These are phyloP conservation scores for Apis cerana DNA, from an alignment of 1,140 invertebrate genomes.

Conservation along the genomic window DNA sequence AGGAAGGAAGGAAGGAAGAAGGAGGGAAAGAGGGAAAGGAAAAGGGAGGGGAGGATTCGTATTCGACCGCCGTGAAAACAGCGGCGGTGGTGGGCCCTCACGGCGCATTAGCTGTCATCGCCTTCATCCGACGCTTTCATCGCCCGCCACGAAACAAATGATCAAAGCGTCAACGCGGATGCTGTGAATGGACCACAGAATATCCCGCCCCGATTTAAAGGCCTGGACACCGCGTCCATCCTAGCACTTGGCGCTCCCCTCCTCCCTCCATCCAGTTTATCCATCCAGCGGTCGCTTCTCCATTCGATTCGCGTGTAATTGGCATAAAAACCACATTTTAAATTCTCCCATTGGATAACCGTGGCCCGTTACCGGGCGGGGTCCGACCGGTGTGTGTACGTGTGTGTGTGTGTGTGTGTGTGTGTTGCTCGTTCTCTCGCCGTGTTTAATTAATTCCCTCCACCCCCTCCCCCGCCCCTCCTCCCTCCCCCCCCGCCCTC, in stretches of 20 bases:
- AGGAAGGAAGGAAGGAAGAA: constrained; percentile 38
- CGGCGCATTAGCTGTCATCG: constrained; percentile 68
- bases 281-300: constrained; percentile 21
- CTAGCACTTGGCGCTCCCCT: constrained; percentile 28
- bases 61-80: constrained; percentile 63
- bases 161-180: constrained; percentile 71
- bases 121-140: constrained; percentile 67
- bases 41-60: constrained; percentile 33
- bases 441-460: constrained; percentile 44
- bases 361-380: background rate
- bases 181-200: constrained; percentile 66
- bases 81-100: constrained; percentile 47
- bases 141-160: constrained; percentile 68
- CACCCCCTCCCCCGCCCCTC: background rate
- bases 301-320: constrained; percentile 46
- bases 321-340: constrained; percentile 50
- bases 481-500: background rate
- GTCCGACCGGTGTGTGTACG: background rate
- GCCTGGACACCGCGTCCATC: constrained; percentile 41
- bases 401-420: no score
- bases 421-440: constrained; percentile 6
- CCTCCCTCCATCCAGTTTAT: background rate
- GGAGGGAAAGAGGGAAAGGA: background rate
- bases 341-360: constrained; percentile 6
- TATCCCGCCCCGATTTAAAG: constrained; percentile 56